phyloP scores from a whole-genome alignment of 2,797 vertebrate species.

The Dermochelys coriacea region DNA sequence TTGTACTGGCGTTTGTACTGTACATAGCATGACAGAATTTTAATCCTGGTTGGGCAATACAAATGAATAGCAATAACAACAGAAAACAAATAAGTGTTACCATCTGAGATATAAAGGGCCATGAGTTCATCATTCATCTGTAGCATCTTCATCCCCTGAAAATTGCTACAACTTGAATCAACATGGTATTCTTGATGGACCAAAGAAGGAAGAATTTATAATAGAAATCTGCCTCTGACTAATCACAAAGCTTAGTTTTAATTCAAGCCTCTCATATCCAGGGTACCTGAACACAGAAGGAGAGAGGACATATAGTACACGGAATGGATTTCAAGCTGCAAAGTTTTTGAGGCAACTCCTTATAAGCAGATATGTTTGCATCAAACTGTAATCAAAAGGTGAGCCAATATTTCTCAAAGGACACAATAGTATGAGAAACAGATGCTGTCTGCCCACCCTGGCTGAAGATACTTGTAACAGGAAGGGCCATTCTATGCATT shows the following conservation, averaged over 20 bases:
- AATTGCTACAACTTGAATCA: neutral
- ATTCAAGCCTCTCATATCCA: neutral
- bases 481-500: neutral
- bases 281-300: neutral
- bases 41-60: neutral
- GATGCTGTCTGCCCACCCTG: neutral
- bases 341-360: neutral
- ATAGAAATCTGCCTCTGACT: neutral
- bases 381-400: neutral
- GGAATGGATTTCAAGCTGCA: neutral
- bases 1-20: neutral
- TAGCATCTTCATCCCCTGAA: constrained; percentile 13
- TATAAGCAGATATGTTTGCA: neutral
- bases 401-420: neutral
- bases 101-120: neutral
- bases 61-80: neutral
- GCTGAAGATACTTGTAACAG: neutral
- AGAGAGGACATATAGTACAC: neutral
- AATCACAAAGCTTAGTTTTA: neutral
- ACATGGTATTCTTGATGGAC: neutral
- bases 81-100: neutral
- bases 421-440: neutral
- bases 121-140: neutral
- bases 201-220: neutral
- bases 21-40: neutral